Evolutionary conservation across 2,888 invertebrate genomes (phyloP).

Genomic region (Herminia tarsipennalis): DNA sequence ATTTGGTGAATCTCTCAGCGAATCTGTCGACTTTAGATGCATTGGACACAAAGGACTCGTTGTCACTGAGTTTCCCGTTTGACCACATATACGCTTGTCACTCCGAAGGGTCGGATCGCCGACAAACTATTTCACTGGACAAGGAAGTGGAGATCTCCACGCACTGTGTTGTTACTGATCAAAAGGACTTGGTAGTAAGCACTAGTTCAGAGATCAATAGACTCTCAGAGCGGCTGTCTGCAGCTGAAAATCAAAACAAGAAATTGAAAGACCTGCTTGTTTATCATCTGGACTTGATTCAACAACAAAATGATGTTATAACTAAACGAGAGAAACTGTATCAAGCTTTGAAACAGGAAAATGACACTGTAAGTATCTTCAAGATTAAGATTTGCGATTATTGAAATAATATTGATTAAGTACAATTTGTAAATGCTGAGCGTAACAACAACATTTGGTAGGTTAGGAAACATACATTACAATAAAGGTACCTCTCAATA

Average conservation of each 20-base stretch:
- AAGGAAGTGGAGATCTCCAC: constrained; percentile 73
- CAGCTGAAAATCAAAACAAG: constrained; percentile 85
- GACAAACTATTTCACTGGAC: constrained; percentile 63
- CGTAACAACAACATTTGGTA: too few relatives aligned
- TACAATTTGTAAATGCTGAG: neutral
- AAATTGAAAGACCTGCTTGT: constrained; percentile 92
- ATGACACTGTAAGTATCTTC: constrained; percentile 89
- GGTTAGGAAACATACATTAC: too few relatives aligned
- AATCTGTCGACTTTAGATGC: constrained; percentile 71
- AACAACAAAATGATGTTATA: constrained; percentile 95
- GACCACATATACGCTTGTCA: constrained; percentile 91
- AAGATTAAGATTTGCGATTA: neutral
- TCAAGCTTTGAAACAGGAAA: constrained; percentile 90
- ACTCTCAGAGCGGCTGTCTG: constrained; percentile 69
- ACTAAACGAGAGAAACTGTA: constrained; percentile 92
- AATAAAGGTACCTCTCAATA: too few relatives aligned
- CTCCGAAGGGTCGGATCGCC: constrained; percentile 68
- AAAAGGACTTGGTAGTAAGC: constrained; percentile 50
- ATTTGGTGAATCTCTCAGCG: constrained; percentile 79
- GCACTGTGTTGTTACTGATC: constrained; percentile 61
- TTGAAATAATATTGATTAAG: too few relatives aligned
- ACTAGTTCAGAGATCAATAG: constrained; percentile 50
- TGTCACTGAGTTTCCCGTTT: constrained; percentile 86
- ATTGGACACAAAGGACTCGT: constrained; percentile 81
- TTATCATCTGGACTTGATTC: constrained; percentile 94